These are phyloP conservation scores for Sthenelais limicola DNA, from an alignment of 2,888 invertebrate genomes.

Conservation along the genomic window DNA sequence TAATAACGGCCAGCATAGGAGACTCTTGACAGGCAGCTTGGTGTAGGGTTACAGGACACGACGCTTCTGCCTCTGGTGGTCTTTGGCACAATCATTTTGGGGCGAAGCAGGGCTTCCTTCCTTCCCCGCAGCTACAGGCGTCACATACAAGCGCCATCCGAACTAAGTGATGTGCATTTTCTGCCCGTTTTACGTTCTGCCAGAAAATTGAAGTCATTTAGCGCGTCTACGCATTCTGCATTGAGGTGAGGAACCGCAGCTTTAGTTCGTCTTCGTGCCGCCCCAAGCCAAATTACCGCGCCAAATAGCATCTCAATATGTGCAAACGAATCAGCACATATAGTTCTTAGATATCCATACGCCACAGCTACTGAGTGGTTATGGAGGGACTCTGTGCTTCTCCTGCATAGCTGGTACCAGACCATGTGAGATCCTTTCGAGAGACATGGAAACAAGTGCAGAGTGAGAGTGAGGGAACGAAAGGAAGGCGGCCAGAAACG, in stretches of 20 bases:
- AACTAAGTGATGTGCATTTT: constrained; percentile 13
- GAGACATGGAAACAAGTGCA: too few species aligned
- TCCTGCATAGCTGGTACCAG: too few species aligned
- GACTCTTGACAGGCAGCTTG: too few species aligned
- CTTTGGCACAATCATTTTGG: constrained; percentile 36
- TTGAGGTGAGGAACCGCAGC: constrained; percentile 15
- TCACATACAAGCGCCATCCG: background rate
- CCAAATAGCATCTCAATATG: too few species aligned
- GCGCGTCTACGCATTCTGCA: constrained; percentile 16
- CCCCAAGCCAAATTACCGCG: background rate
- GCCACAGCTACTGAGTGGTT: too few species aligned
- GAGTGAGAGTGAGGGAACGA: too few species aligned
- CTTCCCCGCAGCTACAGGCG: constrained; percentile 11
- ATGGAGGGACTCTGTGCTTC: too few species aligned
- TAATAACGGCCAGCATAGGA: constrained; percentile 29
- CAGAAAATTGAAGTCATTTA: constrained; percentile 39
- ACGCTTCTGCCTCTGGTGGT: background rate
- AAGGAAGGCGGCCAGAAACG: too few species aligned
- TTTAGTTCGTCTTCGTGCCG: constrained; percentile 2
- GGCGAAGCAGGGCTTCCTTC: constrained; percentile 31
- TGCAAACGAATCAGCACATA: too few species aligned
- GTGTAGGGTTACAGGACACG: constrained; percentile 10
- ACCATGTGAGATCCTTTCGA: too few species aligned
- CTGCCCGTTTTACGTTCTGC: constrained; percentile 14
- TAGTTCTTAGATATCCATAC: too few species aligned